A percentile compares a stretch with the other conserved stretches of the same genome.
Conservation (phyloP, 2,888 invertebrate genomes). For the Volucella inflata region DNA sequence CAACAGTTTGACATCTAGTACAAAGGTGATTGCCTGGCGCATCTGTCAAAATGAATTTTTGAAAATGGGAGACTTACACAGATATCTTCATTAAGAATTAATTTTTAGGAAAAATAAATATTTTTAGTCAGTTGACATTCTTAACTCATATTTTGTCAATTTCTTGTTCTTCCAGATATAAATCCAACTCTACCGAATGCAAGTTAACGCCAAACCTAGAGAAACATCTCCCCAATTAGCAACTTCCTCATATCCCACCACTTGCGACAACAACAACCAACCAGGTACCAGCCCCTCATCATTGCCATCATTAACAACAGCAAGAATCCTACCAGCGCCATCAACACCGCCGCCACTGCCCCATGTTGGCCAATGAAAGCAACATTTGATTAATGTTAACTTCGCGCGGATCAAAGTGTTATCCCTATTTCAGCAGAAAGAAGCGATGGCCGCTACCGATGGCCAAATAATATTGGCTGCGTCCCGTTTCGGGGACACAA, state of each 20-base stretch:
- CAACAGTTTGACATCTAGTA: too few species aligned
- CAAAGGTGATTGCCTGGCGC: too few species aligned
- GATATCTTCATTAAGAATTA: too few species aligned
- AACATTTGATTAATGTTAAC: slow-evolving; percentile 83
- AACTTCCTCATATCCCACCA: slow-evolving; percentile 68
- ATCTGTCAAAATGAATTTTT: too few species aligned
- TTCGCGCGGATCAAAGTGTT: slow-evolving; percentile 83
- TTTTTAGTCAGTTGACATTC: neutral
- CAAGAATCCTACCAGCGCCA: slow-evolving; percentile 46
- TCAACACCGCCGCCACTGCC: slow-evolving; percentile 58
- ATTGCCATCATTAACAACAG: slow-evolving; percentile 55
- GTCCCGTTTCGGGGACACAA: slow-evolving; percentile 85
- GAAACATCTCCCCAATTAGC: slow-evolving; percentile 61
- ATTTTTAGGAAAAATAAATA: neutral
- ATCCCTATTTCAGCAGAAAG: slow-evolving; percentile 82
- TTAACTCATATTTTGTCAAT: slow-evolving; percentile 39
- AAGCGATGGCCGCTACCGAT: slow-evolving; percentile 93
- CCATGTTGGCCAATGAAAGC: slow-evolving; percentile 81
- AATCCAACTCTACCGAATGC: slow-evolving; percentile 76
- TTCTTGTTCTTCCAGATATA: slow-evolving; percentile 77
- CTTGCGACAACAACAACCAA: slow-evolving; percentile 24
- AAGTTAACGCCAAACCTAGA: slow-evolving; percentile 68
- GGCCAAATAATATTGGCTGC: slow-evolving; percentile 95
- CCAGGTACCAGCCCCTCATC: slow-evolving; percentile 22
- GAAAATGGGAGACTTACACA: too few species aligned